phyloP scores from a whole-genome alignment of 2,113 vertebrate genomes.

The Nanorana parkeri region DNA sequence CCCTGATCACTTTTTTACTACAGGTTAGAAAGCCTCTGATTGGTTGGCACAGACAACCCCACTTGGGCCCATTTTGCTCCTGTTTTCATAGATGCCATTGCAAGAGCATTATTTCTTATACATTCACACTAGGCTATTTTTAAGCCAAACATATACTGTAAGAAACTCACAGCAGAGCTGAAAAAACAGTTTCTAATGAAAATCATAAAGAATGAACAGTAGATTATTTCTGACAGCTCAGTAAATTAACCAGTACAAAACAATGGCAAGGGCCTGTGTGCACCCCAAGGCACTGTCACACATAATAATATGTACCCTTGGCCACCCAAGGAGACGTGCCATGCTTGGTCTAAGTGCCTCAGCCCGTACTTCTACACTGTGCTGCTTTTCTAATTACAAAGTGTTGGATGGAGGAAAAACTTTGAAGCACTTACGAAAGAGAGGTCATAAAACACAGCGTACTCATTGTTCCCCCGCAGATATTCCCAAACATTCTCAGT shows the following conservation, averaged over 20 bases:
- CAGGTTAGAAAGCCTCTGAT: too few relatives aligned
- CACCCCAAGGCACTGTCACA: not conserved
- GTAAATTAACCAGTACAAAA: constrained; percentile 29
- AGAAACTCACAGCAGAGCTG: not conserved
- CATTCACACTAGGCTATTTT: too few relatives aligned
- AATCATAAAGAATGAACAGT: constrained; percentile 7
- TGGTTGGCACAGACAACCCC: too few relatives aligned
- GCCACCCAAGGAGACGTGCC: constrained; percentile 36
- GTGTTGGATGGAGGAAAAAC: constrained; percentile 13
- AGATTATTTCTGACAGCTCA: not conserved
- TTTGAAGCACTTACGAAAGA: constrained; percentile 21
- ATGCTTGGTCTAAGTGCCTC: not conserved
- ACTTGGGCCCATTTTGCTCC: too few relatives aligned
- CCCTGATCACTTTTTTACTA: too few relatives aligned
- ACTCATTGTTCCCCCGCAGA: constrained; percentile 41
- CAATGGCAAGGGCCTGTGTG: not conserved
- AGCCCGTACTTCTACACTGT: not conserved
- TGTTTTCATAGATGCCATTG: too few relatives aligned
- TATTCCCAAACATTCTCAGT: constrained; percentile 34
- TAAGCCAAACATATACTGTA: not conserved
- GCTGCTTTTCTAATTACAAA: constrained; percentile 35
- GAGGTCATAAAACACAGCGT: constrained; percentile 23
- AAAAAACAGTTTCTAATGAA: not conserved
- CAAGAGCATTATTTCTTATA: too few relatives aligned
- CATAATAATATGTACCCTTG: not conserved